Conservation (phyloP, 23 tunicate species). For the Ascidia mentula region DNA sequence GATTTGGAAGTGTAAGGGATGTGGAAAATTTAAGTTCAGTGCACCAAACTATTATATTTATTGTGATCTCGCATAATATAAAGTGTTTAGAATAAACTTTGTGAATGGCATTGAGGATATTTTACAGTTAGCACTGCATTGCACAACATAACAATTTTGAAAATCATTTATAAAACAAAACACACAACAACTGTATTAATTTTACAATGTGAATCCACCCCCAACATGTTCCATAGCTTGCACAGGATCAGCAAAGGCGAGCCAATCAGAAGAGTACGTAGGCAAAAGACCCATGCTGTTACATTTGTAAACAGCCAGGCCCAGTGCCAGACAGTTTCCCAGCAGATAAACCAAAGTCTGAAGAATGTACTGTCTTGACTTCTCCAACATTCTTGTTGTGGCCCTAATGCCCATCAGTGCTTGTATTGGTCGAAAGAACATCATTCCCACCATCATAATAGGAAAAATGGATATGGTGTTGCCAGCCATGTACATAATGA, state of each 20-base stretch:
- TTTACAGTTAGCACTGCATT: too few relatives aligned
- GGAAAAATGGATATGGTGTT: slow-evolving; percentile 96
- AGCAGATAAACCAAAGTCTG: slow-evolving; percentile 71
- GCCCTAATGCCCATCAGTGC: slow-evolving; percentile 79
- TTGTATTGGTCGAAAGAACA: slow-evolving; percentile 86
- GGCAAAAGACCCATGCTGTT: slow-evolving; percentile 96
- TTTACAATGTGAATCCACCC: slow-evolving; percentile 72
- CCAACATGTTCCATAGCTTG: slow-evolving; percentile 53
- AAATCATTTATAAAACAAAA: neutral
- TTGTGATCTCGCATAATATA: too few relatives aligned
- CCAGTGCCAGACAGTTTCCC: slow-evolving; percentile 79
- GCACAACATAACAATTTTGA: neutral
- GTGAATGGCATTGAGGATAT: too few relatives aligned
- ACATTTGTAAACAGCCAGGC: slow-evolving; percentile 90
- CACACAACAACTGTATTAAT: neutral
- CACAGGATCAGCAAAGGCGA: slow-evolving; percentile 76
- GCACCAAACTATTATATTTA: too few relatives aligned
- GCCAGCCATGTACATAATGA: slow-evolving; percentile 98
- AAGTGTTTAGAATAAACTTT: too few relatives aligned
- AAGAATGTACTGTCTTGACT: slow-evolving; percentile 57
- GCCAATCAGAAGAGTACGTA: slow-evolving; percentile 96
- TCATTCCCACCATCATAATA: slow-evolving; percentile 99
- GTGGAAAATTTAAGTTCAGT: too few relatives aligned
- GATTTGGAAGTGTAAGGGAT: too few relatives aligned
- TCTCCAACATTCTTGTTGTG: slow-evolving; percentile 72